Conservation (phyloP, 2,888 invertebrate genomes). For the Eledona agricola region DNA sequence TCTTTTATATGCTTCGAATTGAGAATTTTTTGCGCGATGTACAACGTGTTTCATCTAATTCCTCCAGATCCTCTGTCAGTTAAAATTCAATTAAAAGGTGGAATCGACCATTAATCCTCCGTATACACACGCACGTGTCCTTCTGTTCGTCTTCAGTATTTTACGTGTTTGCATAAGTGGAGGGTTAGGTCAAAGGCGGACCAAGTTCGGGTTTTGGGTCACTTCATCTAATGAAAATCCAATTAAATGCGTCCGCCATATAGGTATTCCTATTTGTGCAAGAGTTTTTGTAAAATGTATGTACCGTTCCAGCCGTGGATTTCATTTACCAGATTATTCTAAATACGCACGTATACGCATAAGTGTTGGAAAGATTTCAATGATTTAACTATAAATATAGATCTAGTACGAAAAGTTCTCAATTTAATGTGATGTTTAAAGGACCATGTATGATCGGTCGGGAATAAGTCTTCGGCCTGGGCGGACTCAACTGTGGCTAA, state of each 20-base stretch:
- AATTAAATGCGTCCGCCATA: conserved; percentile 47
- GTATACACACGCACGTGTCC: conserved; percentile 52
- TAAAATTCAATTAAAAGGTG: conserved; percentile 57
- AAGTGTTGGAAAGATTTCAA: too few relatives aligned
- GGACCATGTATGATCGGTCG: too few relatives aligned
- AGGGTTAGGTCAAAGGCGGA: conserved; percentile 42
- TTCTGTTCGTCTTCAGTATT: conserved; percentile 44
- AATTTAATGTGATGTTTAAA: too few relatives aligned
- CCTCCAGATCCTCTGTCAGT: conserved; percentile 49
- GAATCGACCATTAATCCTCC: conserved; percentile 54
- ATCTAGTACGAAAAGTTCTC: too few relatives aligned
- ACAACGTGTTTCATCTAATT: conserved; percentile 30
- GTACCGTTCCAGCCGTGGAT: too few relatives aligned
- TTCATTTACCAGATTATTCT: too few relatives aligned
- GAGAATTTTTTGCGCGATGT: too few relatives aligned
- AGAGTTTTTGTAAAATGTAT: conserved; percentile 27
- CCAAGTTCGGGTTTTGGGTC: conserved; percentile 43
- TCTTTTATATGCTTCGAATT: too few relatives aligned
- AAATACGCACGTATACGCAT: too few relatives aligned
- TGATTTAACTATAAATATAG: too few relatives aligned
- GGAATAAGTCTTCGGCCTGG: too few relatives aligned
- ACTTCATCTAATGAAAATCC: conserved; percentile 51
- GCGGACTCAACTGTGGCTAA: too few relatives aligned
- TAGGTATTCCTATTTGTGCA: conserved; percentile 35
- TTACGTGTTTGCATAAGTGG: conserved; percentile 49